Conservation (phyloP, 2,888 invertebrate species). For the Cheilosia grossa region DNA sequence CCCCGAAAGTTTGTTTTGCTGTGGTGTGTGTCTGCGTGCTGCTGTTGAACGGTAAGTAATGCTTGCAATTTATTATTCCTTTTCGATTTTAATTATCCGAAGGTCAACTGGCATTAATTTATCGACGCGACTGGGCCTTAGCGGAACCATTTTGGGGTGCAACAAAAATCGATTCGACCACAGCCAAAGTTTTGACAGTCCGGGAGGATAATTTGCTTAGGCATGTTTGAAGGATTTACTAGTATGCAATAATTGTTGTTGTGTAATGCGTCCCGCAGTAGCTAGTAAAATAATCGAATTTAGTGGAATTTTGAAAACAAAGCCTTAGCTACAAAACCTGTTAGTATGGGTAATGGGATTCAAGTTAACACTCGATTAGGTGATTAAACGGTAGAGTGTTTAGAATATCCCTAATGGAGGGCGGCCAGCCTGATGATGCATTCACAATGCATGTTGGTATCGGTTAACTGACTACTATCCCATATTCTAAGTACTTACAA, state of each 20-base stretch:
- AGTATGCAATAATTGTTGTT: neutral
- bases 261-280: neutral
- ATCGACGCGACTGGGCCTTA: no score
- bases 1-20: slow-evolving; percentile 9
- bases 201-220: neutral
- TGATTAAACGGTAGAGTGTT: no score
- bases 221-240: neutral
- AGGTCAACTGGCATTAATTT: no score
- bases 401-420: no score
- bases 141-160: no score
- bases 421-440: no score
- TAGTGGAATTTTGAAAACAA: neutral
- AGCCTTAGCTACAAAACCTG: no score
- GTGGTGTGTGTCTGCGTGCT: slow-evolving; percentile 36
- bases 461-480: no score
- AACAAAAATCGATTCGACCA: neutral
- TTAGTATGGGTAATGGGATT: no score
- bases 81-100: neutral
- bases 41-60: slow-evolving; percentile 57
- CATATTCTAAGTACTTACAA: no score
- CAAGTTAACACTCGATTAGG: no score
- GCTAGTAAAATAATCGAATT: neutral
- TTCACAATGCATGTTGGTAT: no score
- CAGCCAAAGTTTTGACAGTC: neutral
- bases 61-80: neutral